Evolutionary conservation across 1,140 invertebrate genomes (phyloP).

Genomic region (Aphidius gifuensis): DNA sequence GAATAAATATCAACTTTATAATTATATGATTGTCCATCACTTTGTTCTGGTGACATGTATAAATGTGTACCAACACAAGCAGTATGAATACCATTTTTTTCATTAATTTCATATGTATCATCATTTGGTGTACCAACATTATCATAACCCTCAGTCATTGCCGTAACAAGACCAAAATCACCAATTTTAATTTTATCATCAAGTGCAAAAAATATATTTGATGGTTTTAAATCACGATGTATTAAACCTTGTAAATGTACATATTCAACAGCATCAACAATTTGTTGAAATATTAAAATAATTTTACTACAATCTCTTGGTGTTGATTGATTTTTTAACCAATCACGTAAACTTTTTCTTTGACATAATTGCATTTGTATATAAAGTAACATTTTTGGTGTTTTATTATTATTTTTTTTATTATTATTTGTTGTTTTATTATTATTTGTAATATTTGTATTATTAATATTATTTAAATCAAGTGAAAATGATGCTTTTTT

Average conservation of each 20-base stretch:
- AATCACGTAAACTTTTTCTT: constrained; percentile 85
- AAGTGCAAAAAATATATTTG: constrained; percentile 92
- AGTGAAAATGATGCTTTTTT: constrained; percentile 42
- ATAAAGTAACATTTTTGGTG: constrained; percentile 74
- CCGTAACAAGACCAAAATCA: constrained; percentile 94
- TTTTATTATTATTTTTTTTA: constrained; percentile 29
- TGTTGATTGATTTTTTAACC: constrained; percentile 65
- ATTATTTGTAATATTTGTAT: no score
- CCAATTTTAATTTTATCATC: constrained; percentile 92
- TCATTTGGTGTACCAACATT: constrained; percentile 31
- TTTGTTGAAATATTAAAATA: constrained; percentile 85
- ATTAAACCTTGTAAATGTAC: constrained; percentile 89
- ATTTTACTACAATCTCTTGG: constrained; percentile 55
- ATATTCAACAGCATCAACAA: constrained; percentile 91
- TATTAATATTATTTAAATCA: constrained; percentile 34
- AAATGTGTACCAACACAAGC: constrained; percentile 81
- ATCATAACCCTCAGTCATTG: constrained; percentile 66
- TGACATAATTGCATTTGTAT: constrained; percentile 97
- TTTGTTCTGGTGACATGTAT: constrained; percentile 98
- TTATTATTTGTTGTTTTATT: constrained; percentile 15
- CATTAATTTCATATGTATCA: constrained; percentile 28
- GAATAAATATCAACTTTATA: constrained; percentile 98
- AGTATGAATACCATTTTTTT: constrained; percentile 57
- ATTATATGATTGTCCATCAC: constrained; percentile 73
- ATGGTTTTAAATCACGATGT: constrained; percentile 94